phyloP scores from a whole-genome alignment of 2,113 vertebrate genomes.

The Podiceps cristatus region DNA sequence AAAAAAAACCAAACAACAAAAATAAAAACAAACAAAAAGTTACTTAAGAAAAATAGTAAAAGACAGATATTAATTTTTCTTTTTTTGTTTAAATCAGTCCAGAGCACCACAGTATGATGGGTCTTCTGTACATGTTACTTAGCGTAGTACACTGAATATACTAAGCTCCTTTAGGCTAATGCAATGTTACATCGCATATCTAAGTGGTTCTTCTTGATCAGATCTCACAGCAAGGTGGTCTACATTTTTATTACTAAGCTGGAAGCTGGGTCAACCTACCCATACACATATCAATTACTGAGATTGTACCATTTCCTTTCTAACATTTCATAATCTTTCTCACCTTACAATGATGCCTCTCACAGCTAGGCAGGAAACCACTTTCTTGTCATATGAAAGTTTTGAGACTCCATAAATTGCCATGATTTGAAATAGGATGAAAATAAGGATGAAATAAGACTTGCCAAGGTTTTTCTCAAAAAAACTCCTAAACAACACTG shows the following conservation, averaged over 20 bases:
- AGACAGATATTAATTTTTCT: neutral
- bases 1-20: too few species aligned
- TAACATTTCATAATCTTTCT: neutral
- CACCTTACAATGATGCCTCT: neutral
- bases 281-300: neutral
- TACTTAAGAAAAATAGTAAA: neutral
- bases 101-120: neutral
- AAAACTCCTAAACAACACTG: accelerated
- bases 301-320: neutral
- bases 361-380: neutral
- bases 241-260: neutral
- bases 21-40: neutral
- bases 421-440: neutral
- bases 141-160: neutral
- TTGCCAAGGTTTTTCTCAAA: neutral
- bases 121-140: neutral
- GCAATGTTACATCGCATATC: neutral
- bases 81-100: neutral
- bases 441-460: neutral
- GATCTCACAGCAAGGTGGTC: neutral
- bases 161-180: neutral
- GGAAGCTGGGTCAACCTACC: neutral
- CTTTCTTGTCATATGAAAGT: neutral
- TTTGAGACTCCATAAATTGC: neutral
- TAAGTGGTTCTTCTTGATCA: neutral